These are phyloP conservation scores for Eledone cirrhosa DNA, from an alignment of 2,888 invertebrate species.

Conservation along the genomic window DNA sequence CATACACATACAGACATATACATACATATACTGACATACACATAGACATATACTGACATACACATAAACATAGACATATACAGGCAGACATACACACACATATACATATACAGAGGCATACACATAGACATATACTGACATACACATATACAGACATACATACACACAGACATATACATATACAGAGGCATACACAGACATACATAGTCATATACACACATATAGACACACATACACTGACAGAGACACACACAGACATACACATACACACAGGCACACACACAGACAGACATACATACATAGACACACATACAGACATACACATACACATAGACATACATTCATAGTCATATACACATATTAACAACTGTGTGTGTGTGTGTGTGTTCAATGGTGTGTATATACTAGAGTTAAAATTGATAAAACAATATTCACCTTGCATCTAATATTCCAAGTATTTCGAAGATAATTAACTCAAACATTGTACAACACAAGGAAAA, in stretches of 20 bases:
- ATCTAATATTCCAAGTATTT: slow-evolving; percentile 92
- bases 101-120: too few species aligned
- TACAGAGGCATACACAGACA: too few species aligned
- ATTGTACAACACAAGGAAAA: slow-evolving; percentile 97
- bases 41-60: too few species aligned
- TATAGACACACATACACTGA: too few species aligned
- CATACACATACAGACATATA: too few species aligned
- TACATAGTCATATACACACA: too few species aligned
- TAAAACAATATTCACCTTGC: slow-evolving; percentile 76
- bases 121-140: too few species aligned
- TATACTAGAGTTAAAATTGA: background rate
- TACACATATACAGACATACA: too few species aligned
- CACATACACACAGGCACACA: background rate
- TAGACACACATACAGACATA: background rate
- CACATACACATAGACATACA: background rate
- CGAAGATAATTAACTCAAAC: slow-evolving; percentile 99
- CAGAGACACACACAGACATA: background rate
- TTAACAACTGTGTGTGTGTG: background rate
- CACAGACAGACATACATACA: background rate
- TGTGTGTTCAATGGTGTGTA: background rate
- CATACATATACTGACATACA: too few species aligned
- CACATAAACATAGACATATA: too few species aligned
- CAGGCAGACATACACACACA: too few species aligned
- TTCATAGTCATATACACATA: background rate
- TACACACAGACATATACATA: background rate